Base-by-base conservation (phyloP, 1,140 invertebrate genomes). In the Dreissena rostriformis region DNA sequence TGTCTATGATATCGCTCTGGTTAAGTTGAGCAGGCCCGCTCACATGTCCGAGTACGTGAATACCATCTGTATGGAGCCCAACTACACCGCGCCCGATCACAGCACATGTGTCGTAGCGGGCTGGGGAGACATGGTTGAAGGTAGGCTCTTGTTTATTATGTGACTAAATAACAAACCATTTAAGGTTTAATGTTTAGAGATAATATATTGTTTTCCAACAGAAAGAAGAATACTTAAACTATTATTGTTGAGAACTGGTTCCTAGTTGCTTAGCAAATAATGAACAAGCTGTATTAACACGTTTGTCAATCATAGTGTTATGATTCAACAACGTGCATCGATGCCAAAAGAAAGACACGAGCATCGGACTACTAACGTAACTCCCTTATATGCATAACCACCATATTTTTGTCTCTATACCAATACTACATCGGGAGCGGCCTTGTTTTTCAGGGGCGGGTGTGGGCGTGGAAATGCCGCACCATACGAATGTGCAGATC, bases 31-130 rank as follows among this genome's bases (percentile, higher is more conserved):
- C 51, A 26, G 53, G 4, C 86, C 87, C 5, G 89, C 85, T 0
- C 55, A 68, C 14, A 55, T 88, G 67, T 86, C 86, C 0, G 89
- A 88, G 39, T 90, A 90, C 28, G 89, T 90, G 7, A 90, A 90
- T 52, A 67, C 86, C 0, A 81, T 90, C 1, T 90, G 89, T 82
- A 53, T 90, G 22, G 86, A 88, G 28, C 83, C 76, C n/a, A 80
- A 86, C 17, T 82, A 83, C 28, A 80, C 86, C 0, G 86, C 88
- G 29, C 85, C 87, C 5, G 75, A 85, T n/a, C 84, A 84, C 14
- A 86, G 82, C 1, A 51, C 39, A 12, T 88, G 89, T 84, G 61
- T 74, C 11, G 84, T 82, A 0, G 84, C 89, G 2, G 89, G 89
- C 26, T 90, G 89, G 89, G 89, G 89, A 39, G 75, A 86, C 12